These are phyloP conservation scores for Drosophila macrospina DNA, from an alignment of 2,888 invertebrate species.

Conservation along the genomic window DNA sequence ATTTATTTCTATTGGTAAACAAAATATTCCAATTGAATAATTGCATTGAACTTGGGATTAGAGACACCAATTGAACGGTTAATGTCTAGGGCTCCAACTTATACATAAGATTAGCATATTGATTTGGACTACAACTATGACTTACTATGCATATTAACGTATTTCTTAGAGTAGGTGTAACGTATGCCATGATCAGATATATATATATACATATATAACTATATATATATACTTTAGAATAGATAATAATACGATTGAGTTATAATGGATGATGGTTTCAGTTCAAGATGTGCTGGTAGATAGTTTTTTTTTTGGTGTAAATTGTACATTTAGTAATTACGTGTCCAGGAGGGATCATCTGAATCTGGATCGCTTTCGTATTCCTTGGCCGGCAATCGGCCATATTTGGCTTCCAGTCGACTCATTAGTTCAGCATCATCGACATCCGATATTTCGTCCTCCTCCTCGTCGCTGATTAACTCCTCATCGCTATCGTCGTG, in stretches of 20 bases:
- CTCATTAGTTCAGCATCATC: constrained; percentile 90
- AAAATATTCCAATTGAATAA: not conserved
- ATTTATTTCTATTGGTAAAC: constrained; percentile 79
- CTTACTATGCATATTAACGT: constrained; percentile 64
- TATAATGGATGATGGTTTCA: constrained; percentile 27
- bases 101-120: constrained; percentile 35
- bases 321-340: constrained; percentile 83
- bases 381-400: constrained; percentile 88
- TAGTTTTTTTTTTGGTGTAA: constrained; percentile 42
- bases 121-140: constrained; percentile 45
- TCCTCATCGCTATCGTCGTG: constrained; percentile 62
- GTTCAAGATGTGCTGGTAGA: constrained; percentile 31
- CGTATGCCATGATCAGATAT: constrained; percentile 54
- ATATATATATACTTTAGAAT: constrained; percentile 35
- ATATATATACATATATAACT: constrained; percentile 16
- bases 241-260: constrained; percentile 51
- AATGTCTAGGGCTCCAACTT: constrained; percentile 55
- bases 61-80: constrained; percentile 62
- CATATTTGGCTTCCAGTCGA: constrained; percentile 91
- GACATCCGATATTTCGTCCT: constrained; percentile 87
- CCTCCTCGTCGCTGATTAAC: constrained; percentile 83
- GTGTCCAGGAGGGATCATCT: constrained; percentile 85
- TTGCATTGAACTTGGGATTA: not conserved
- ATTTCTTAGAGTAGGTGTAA: constrained; percentile 56
- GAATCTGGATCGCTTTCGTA: constrained; percentile 86